These are phyloP conservation scores for Phyllostomus hastatus DNA, from an alignment of 2,113 vertebrate genomes.

Conservation along the genomic window DNA sequence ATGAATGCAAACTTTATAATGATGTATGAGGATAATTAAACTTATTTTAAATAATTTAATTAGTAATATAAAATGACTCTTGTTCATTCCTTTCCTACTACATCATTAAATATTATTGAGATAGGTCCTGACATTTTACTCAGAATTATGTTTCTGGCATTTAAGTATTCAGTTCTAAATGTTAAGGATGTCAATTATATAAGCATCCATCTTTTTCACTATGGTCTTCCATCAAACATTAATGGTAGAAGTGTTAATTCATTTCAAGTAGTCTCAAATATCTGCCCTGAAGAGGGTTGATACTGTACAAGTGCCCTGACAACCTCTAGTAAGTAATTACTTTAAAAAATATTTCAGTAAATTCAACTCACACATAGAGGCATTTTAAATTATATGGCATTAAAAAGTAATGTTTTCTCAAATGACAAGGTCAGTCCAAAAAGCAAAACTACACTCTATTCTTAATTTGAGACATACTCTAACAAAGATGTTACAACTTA, in stretches of 20 bases:
- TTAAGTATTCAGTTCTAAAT: conserved; percentile 81
- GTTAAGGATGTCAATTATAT: conserved; percentile 82
- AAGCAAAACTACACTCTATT: conserved; percentile 77
- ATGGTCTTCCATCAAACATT: conserved; percentile 80
- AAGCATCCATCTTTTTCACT: conserved; percentile 83
- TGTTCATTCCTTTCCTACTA: conserved; percentile 70
- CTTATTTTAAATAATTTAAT: conserved; percentile 75
- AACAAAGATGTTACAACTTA: conserved; percentile 75
- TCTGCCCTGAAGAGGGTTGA: conserved; percentile 72
- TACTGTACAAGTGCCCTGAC: conserved; percentile 71
- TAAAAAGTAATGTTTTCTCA: conserved; percentile 79
- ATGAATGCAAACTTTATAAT: conserved; percentile 67
- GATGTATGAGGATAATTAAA: conserved; percentile 71
- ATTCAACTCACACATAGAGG: conserved; percentile 79
- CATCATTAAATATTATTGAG: conserved; percentile 85
- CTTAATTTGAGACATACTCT: conserved; percentile 75
- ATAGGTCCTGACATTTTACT: conserved; percentile 81
- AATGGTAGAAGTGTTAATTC: conserved; percentile 79
- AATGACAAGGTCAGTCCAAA: conserved; percentile 80
- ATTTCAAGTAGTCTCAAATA: conserved; percentile 74
- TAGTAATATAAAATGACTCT: conserved; percentile 76
- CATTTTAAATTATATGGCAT: conserved; percentile 80
- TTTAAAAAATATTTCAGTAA: conserved; percentile 81
- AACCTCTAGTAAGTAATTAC: conserved; percentile 81
- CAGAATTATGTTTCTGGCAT: conserved; percentile 83